Percentiles rank a stretch among this genome's conserved stretches.
Conservation (phyloP, 2,797 vertebrate genomes). For the Manis javanica region DNA sequence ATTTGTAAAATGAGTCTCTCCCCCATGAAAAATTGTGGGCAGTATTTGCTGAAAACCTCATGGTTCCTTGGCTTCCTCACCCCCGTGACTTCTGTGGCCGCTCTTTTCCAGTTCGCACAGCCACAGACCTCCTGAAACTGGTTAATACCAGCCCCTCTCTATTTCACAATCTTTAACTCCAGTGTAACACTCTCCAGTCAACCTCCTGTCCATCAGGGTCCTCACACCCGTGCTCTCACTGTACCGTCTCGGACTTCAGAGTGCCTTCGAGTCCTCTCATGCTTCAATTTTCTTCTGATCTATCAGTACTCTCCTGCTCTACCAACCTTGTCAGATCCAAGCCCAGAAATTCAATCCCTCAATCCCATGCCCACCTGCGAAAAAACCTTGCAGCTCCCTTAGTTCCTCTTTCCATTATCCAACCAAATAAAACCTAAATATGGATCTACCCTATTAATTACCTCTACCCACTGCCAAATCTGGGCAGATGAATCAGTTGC, state of each 20-base stretch:
- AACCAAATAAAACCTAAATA: not conserved
- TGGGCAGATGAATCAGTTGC: not conserved
- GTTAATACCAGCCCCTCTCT: not conserved
- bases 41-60: not conserved
- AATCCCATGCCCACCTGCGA: not conserved
- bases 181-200: not conserved
- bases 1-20: not conserved
- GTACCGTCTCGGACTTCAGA: not conserved
- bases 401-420: not conserved
- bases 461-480: not conserved
- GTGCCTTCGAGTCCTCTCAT: not conserved
- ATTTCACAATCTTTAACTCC: not conserved
- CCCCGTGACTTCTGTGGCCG: not conserved
- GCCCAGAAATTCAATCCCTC: not conserved
- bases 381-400: not conserved
- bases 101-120: not conserved
- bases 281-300: not conserved
- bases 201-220: not conserved
- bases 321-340: not conserved
- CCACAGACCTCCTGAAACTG: not conserved
- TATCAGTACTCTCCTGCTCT: not conserved
- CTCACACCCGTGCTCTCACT: not conserved
- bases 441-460: not conserved
- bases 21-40: not conserved
- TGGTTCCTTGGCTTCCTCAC: not conserved